Evolutionary conservation across 2,888 invertebrate genomes (phyloP).

Genomic region (Phalera bucephala): DNA sequence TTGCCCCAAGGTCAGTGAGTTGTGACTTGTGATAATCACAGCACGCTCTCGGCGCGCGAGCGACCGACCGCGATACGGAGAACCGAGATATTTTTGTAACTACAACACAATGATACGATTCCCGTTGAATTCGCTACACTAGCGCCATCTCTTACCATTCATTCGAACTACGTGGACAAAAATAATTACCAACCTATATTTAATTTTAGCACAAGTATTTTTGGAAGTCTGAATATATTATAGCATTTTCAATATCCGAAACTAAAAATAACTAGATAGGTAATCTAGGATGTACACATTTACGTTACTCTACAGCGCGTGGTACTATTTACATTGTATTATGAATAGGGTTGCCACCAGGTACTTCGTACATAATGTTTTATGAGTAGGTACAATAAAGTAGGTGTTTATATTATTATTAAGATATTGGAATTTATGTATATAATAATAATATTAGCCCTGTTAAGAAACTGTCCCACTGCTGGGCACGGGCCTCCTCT

Average conservation of each 20-base stretch:
- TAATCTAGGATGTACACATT: not conserved
- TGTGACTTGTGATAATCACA: constrained; percentile 65
- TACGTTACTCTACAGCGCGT: not conserved
- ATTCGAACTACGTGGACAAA: constrained; percentile 18
- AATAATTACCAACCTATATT: not conserved
- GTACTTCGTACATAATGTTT: too few relatives aligned
- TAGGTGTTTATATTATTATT: too few relatives aligned
- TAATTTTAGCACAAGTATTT: not conserved
- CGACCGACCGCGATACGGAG: constrained; percentile 50
- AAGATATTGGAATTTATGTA: too few relatives aligned
- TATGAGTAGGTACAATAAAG: too few relatives aligned
- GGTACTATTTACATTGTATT: not conserved
- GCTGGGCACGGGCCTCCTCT: too few relatives aligned
- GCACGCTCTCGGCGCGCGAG: constrained; percentile 40
- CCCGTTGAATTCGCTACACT: constrained; percentile 21
- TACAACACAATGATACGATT: constrained; percentile 22
- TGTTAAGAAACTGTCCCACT: too few relatives aligned
- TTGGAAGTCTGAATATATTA: not conserved
- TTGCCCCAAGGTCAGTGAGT: constrained; percentile 77
- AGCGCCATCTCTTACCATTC: constrained; percentile 55
- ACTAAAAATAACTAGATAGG: not conserved
- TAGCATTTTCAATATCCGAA: not conserved
- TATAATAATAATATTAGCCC: too few relatives aligned
- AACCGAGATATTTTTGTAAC: constrained; percentile 60
- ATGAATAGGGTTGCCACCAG: too few relatives aligned